A percentile compares a stretch with the other conserved stretches of the same genome.
These are phyloP conservation scores for Equus przewalskii DNA, from an alignment of 2,113 vertebrate species.

Conservation along the genomic window DNA sequence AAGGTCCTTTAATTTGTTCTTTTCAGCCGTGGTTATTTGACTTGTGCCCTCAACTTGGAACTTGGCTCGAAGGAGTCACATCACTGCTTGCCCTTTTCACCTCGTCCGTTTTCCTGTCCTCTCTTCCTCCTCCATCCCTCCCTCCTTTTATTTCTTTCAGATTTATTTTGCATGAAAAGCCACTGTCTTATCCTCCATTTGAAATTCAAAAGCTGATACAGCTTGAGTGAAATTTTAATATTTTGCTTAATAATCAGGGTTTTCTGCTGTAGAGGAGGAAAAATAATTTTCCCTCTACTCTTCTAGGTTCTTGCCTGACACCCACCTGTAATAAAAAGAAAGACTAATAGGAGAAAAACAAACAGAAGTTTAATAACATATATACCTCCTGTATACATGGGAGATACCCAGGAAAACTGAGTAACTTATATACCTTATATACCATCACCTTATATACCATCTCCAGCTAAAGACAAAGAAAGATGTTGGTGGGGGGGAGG, in stretches of 20 bases:
- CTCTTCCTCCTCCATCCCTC: background rate
- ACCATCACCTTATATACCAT: background rate
- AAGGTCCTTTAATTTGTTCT: background rate
- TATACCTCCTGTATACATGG: background rate
- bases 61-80: background rate
- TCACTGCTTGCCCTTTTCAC: background rate
- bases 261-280: background rate
- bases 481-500: background rate
- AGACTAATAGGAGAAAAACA: background rate
- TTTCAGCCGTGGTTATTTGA: background rate
- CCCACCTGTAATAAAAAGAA: background rate
- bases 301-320: background rate
- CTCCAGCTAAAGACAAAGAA: background rate
- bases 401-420: background rate
- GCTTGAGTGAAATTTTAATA: constrained; percentile 4
- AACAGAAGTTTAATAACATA: background rate
- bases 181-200: background rate
- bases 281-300: background rate
- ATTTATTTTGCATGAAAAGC: background rate
- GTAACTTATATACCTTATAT: background rate
- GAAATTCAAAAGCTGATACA: background rate
- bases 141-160: background rate
- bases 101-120: background rate
- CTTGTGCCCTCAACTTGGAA: background rate
- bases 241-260: background rate